These are phyloP conservation scores for Hylaeus anthracinus DNA, from an alignment of 1,140 invertebrate species.

Conservation along the genomic window DNA sequence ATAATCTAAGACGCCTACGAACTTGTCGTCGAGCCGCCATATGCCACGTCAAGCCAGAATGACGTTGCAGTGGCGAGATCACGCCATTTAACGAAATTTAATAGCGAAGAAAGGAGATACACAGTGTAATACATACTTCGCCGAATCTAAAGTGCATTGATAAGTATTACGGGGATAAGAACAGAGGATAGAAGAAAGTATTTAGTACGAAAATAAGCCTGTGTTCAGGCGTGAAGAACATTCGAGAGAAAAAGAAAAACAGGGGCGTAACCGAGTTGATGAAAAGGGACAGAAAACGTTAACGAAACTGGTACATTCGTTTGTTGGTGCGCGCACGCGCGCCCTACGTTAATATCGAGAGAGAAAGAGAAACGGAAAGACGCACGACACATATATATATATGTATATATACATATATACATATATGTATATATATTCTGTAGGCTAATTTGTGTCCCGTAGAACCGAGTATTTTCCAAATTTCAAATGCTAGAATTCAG, in stretches of 20 bases:
- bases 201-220: constrained; percentile 19
- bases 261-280: constrained; percentile 20
- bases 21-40: constrained; percentile 46
- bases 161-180: constrained; percentile 16
- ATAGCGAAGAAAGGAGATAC: constrained; percentile 39
- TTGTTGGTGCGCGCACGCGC: constrained; percentile 17
- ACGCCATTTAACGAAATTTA: constrained; percentile 55
- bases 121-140: constrained; percentile 48
- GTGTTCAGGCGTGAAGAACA: constrained; percentile 34
- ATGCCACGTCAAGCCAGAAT: constrained; percentile 61
- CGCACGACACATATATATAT: background rate
- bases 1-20: constrained; percentile 40
- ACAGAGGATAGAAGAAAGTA: background rate
- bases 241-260: constrained; percentile 19
- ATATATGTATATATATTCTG: background rate
- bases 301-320: constrained; percentile 9
- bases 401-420: too few relatives aligned
- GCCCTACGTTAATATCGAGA: constrained; percentile 11
- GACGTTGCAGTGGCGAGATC: constrained; percentile 56
- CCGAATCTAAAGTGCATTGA: constrained; percentile 39
- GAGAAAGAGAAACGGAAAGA: constrained; percentile 59
- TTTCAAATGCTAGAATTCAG: constrained; percentile 67
- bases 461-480: constrained; percentile 21
- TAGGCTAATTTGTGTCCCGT: constrained; percentile 36
- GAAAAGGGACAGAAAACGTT: constrained; percentile 21